Conservation (phyloP, 2,888 invertebrate genomes). For the Cacoxenus indagator region DNA sequence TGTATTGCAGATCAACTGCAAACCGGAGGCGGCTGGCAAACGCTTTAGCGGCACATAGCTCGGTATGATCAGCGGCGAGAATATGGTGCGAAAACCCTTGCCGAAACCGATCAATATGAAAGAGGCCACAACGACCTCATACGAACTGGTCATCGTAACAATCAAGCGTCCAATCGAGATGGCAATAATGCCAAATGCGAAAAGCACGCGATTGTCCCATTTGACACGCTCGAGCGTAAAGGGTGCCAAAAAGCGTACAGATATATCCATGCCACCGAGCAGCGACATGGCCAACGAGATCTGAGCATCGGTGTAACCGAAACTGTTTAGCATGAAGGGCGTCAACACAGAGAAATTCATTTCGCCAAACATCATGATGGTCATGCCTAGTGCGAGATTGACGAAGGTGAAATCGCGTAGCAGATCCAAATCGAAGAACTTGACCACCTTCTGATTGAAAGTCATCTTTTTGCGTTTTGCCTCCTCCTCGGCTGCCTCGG, state of each 20-base stretch:
- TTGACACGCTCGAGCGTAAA: conserved; percentile 78
- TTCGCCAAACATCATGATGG: conserved; percentile 81
- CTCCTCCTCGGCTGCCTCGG: conserved; percentile 62
- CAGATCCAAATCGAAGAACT: conserved; percentile 80
- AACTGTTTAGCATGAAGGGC: conserved; percentile 79
- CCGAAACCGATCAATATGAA: conserved; percentile 79
- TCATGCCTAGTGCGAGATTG: conserved; percentile 80
- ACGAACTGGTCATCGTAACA: conserved; percentile 72
- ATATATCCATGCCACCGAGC: conserved; percentile 77
- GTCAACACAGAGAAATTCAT: conserved; percentile 81
- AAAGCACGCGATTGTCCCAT: conserved; percentile 79
- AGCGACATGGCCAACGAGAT: conserved; percentile 80
- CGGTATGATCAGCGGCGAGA: conserved; percentile 81
- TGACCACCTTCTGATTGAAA: conserved; percentile 74
- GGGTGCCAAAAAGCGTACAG: conserved; percentile 77
- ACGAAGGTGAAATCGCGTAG: conserved; percentile 78
- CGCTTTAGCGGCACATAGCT: conserved; percentile 79
- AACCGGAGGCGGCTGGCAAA: conserved; percentile 79
- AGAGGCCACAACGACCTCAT: conserved; percentile 73
- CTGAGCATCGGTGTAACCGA: conserved; percentile 73
- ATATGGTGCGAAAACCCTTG: conserved; percentile 81
- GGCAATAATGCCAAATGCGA: conserved; percentile 75
- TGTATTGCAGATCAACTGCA: conserved; percentile 79
- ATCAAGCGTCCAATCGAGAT: conserved; percentile 71
- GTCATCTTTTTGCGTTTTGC: conserved; percentile 66